Conservation (phyloP, 2,113 vertebrate species). For the Chiloscyllium plagiosum region DNA sequence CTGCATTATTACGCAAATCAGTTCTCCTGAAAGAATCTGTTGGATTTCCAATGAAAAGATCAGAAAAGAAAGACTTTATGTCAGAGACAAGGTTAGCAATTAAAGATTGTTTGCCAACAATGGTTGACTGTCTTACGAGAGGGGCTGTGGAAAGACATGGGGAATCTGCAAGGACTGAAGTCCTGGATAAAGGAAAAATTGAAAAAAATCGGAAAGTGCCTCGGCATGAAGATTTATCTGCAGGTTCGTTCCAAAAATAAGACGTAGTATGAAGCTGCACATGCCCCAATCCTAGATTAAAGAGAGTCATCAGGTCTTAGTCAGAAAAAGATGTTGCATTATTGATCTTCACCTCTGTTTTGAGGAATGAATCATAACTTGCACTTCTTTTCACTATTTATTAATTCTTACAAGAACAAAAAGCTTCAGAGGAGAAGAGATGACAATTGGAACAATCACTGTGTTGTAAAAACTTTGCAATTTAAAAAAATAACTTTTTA, state of each 20-base stretch:
- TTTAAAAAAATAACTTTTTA: neutral
- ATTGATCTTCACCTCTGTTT: neutral
- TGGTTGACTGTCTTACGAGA: neutral
- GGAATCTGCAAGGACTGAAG: conserved; percentile 15
- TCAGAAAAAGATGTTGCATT: neutral
- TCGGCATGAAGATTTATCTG: neutral
- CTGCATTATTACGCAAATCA: neutral
- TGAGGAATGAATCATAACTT: neutral
- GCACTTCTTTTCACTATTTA: neutral
- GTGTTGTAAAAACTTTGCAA: neutral
- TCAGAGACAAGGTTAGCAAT: neutral
- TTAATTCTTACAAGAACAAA: neutral
- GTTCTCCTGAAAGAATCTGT: neutral
- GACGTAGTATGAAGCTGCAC: neutral
- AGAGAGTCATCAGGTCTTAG: neutral
- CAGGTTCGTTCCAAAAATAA: conserved; percentile 14
- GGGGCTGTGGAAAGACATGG: neutral
- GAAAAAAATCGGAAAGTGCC: conserved; percentile 18
- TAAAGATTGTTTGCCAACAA: neutral
- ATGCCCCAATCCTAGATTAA: neutral
- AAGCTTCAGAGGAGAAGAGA: neutral
- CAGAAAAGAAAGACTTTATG: conserved; percentile 30
- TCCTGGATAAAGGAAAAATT: neutral
- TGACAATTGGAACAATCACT: neutral
- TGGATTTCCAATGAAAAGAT: conserved; percentile 12